Percentiles rank a stretch among this genome's conserved stretches.
Evolutionary conservation across 37 sponge, comb jelly and placozoan species (phyloP).

Genomic region (Crambe crambe): DNA sequence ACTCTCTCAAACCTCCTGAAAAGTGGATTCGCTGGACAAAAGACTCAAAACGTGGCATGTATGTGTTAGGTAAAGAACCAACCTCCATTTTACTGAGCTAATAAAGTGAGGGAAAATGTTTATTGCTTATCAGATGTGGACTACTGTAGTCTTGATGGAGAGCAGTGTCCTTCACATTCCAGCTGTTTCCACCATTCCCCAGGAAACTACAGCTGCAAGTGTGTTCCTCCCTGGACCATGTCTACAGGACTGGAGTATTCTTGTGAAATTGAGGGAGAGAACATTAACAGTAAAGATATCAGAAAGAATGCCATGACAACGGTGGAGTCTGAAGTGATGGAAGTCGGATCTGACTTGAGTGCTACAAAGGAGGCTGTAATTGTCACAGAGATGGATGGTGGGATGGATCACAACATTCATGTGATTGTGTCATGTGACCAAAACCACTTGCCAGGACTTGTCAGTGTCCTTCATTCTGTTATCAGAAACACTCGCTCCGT

Average conservation of each 20-base stretch:
- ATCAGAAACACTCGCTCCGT: slow-evolving; percentile 17
- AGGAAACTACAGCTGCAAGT: slow-evolving; percentile 70
- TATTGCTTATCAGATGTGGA: slow-evolving; percentile 75
- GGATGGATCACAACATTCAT: slow-evolving; percentile 1
- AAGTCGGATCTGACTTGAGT: neutral
- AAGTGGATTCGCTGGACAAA: slow-evolving; percentile 44
- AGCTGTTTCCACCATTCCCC: slow-evolving; percentile 44
- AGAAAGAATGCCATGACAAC: neutral
- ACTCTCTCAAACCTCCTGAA: slow-evolving; percentile 30
- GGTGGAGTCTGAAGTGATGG: too few relatives aligned
- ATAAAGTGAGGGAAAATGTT: neutral
- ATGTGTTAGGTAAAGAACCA: slow-evolving; percentile 51
- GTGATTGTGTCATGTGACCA: slow-evolving; percentile 56
- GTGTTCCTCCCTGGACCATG: slow-evolving; percentile 28
- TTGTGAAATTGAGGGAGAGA: neutral
- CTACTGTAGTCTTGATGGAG: slow-evolving; percentile 54
- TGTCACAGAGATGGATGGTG: neutral
- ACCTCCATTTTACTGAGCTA: neutral
- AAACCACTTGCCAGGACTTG: slow-evolving; percentile 46
- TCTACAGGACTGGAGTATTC: neutral
- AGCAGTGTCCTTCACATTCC: slow-evolving; percentile 59
- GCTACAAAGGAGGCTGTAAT: neutral
- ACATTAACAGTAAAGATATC: neutral
- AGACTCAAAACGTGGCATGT: slow-evolving; percentile 34
- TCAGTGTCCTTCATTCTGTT: slow-evolving; percentile 41